Evolutionary conservation across 2,888 invertebrate genomes (phyloP).

Genomic region (Scrobipalpa atriplicella): DNA sequence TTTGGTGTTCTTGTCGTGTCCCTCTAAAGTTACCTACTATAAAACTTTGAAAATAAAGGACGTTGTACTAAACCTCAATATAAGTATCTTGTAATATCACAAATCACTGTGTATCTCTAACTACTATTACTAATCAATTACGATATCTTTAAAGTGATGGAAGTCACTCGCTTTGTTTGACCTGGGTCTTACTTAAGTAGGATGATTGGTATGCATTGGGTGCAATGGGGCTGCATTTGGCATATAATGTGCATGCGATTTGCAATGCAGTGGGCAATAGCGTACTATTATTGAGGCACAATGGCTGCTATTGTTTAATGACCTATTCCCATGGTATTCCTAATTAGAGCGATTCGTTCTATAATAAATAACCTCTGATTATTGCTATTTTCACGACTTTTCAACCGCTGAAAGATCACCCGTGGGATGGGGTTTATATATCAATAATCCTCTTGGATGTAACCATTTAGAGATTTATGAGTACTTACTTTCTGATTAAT

Average conservation of each 20-base stretch:
- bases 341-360: neutral
- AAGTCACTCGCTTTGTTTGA: conserved; percentile 49
- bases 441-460: neutral
- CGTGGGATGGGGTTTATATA: neutral
- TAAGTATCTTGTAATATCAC: conserved; percentile 80
- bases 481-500: neutral
- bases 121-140: conserved; percentile 65
- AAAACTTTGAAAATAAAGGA: conserved; percentile 73
- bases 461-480: neutral
- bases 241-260: neutral
- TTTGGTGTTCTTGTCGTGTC: conserved; percentile 79
- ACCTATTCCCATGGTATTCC: conserved; percentile 28
- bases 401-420: neutral
- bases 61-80: conserved; percentile 75
- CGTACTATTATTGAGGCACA: conserved; percentile 56
- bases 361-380: neutral
- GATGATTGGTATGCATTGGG: conserved; percentile 19
- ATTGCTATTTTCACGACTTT: conserved; percentile 4
- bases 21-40: conserved; percentile 71
- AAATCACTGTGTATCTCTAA: conserved; percentile 77
- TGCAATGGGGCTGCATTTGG: conserved; percentile 21
- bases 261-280: conserved; percentile 14
- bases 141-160: conserved; percentile 59
- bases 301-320: conserved; percentile 65
- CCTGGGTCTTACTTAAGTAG: conserved; percentile 26